Base-by-base conservation (phyloP, 2,113 vertebrate species). In the Perccottus glenii region DNA sequence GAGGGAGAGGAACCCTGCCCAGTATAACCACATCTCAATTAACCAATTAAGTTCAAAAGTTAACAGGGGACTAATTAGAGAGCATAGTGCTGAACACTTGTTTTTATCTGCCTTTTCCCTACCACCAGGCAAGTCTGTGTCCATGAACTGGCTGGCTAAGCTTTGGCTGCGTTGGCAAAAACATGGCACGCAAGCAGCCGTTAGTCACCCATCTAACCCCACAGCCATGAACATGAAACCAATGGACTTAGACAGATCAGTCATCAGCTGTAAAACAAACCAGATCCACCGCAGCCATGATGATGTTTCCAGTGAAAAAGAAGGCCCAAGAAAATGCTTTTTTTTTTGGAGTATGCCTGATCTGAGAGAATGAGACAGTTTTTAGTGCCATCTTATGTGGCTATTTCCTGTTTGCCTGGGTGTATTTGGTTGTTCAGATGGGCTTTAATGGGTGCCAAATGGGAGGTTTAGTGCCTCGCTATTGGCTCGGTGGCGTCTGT, bases 11-110 rank as follows among this genome's bases (percentile, higher is more conserved):
- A 79, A 82, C 83, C 82, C 85, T 88, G 77, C 87, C 87, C 67
- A 82, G 87, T 85, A 72, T 69, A 82, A 88, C 86, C 83, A 71
- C 86, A 80, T 85, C 85, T 80, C 85, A 88, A 89, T 91, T 88
- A 85, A 83, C 85, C 75, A 89, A 86, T 90, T 88, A 85, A 77
- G 80, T 90, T 89, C 72, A 85, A 85, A 86, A 87, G 82, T 85
- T 85, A 87, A 84, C 85, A 81, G 70, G 83, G 80, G 77, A 77
- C 61, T 85, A 72, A 84, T 88, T 85, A 87, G 64, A 81, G 77
- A 67, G 76, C 84, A 84, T 77, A 80, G 52, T 79, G 78, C 84
- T 76, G 87, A 85, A 69, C 75, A 43, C 40, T 77, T 74, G 75
- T 85, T 88, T 87, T 79, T 68, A 78, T 72, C 51, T 67, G 51